These are phyloP conservation scores for Leptonema lineaticorne DNA, from an alignment of 1,140 invertebrate species.

Conservation along the genomic window DNA sequence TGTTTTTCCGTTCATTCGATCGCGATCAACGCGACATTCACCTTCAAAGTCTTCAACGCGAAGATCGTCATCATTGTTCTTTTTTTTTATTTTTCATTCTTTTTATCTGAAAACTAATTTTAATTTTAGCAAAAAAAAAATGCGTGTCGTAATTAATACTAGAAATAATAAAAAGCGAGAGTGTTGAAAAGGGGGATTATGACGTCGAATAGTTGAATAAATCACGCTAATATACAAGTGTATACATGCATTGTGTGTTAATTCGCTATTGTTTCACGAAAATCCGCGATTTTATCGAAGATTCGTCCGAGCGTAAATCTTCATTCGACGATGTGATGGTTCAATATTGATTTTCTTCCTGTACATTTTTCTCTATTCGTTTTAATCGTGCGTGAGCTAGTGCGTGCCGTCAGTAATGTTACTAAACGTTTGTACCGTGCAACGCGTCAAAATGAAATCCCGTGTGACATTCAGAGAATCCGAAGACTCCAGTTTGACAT, in stretches of 20 bases:
- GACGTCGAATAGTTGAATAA: no score
- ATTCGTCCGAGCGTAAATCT: background rate
- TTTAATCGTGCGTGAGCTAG: background rate
- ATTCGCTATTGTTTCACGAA: background rate
- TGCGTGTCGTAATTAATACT: no score
- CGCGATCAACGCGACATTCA: constrained; percentile 22
- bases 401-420: constrained; percentile 30
- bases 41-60: constrained; percentile 3
- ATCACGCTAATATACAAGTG: background rate
- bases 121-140: no score
- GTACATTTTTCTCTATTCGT: no score
- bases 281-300: background rate
- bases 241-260: constrained; percentile 3
- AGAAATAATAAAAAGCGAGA: constrained; percentile 9
- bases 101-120: background rate
- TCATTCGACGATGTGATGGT: background rate
- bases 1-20: constrained; percentile 14
- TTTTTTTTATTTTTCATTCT: background rate
- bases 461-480: constrained; percentile 39
- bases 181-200: no score
- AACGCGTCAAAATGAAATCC: constrained; percentile 38
- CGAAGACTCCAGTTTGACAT: constrained; percentile 39
- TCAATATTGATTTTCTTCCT: background rate
- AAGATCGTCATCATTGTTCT: constrained; percentile 1
- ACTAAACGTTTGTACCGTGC: constrained; percentile 35